A percentile compares a stretch with the other conserved stretches of the same genome.
These are phyloP conservation scores for Eulithis prunata DNA, from an alignment of 2,888 invertebrate species.

Conservation along the genomic window DNA sequence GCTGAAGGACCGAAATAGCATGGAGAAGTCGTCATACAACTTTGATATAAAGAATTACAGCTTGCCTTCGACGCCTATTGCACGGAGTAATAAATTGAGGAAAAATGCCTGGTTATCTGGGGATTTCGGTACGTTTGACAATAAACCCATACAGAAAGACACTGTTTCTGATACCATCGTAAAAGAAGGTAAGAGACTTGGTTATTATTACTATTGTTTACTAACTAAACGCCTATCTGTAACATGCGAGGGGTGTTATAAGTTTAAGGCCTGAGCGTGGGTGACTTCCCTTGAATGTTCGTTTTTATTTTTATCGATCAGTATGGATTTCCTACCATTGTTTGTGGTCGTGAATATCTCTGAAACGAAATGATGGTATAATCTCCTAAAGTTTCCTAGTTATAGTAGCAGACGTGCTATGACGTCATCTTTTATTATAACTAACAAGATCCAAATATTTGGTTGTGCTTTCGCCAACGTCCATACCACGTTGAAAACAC, in stretches of 20 bases:
- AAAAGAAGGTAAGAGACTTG: constrained; percentile 49
- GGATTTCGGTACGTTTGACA: constrained; percentile 56
- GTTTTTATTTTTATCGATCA: too few species aligned
- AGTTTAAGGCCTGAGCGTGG: too few species aligned
- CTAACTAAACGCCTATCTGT: too few species aligned
- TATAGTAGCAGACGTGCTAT: neutral
- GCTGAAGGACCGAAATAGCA: constrained; percentile 59
- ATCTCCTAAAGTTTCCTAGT: too few species aligned
- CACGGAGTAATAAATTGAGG: constrained; percentile 81
- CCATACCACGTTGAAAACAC: constrained; percentile 69
- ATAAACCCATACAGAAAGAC: constrained; percentile 39
- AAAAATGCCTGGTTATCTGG: constrained; percentile 83
- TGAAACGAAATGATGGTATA: too few species aligned
- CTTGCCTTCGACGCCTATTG: constrained; percentile 81
- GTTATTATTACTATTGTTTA: neutral
- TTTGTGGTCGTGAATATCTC: too few species aligned
- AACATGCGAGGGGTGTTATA: too few species aligned
- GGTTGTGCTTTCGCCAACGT: constrained; percentile 54
- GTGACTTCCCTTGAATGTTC: too few species aligned
- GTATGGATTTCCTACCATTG: too few species aligned
- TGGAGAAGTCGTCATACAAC: constrained; percentile 68
- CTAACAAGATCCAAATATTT: neutral
- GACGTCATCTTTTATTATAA: neutral
- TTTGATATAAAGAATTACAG: constrained; percentile 79
- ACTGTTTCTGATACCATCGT: constrained; percentile 37